These are phyloP conservation scores for Channa maculata DNA, from an alignment of 2,113 vertebrate genomes.

Conservation along the genomic window DNA sequence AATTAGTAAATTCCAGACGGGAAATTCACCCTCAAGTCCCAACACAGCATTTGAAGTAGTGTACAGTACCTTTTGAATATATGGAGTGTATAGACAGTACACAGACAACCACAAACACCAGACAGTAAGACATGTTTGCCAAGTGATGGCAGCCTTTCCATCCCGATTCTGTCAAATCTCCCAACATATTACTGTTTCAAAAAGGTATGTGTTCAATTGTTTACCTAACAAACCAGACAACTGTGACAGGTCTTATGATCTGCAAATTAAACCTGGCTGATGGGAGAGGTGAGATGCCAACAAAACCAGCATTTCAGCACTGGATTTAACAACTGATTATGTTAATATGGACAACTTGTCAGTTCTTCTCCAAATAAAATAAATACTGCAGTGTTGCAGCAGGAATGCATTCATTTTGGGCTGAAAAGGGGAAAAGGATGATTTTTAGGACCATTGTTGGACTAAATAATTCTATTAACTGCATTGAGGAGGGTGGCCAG, in stretches of 20 bases:
- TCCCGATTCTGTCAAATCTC: no score
- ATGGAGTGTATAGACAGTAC: no score
- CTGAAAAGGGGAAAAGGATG: background rate
- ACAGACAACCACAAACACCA: no score
- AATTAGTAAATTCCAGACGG: conserved; percentile 4
- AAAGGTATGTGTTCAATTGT: conserved; percentile 6
- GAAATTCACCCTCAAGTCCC: background rate
- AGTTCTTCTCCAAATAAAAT: conserved; percentile 18
- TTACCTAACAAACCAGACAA: background rate
- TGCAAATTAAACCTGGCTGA: no score
- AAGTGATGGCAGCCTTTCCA: background rate
- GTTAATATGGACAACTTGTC: background rate
- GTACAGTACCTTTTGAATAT: no score
- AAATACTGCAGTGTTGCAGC: conserved; percentile 3
- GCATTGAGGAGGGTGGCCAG: no score
- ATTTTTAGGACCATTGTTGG: no score
- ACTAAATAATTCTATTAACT: no score
- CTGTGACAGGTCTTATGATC: no score
- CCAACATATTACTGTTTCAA: background rate
- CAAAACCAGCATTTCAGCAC: background rate
- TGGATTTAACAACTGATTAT: background rate
- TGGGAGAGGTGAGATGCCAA: background rate
- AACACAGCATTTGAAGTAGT: background rate
- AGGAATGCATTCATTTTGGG: background rate
- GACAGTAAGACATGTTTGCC: background rate